Evolutionary conservation across 2,888 invertebrate species (phyloP).

Genomic region (Papilio gigon): DNA sequence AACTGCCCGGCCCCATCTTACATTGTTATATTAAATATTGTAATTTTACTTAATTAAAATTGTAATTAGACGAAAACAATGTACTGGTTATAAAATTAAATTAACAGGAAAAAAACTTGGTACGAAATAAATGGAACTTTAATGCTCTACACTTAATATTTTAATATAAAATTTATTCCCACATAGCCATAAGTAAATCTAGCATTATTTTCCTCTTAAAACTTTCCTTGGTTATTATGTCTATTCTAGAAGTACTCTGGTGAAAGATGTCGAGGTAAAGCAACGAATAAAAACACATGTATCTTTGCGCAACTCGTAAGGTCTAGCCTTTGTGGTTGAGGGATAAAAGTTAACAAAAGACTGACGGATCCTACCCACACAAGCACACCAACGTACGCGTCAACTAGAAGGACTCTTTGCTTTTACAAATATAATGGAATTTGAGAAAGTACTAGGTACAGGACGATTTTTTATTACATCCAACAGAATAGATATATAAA

Average conservation of each 20-base stretch:
- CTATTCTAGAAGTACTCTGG: not conserved
- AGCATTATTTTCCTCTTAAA: too few relatives aligned
- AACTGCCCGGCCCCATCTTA: not conserved
- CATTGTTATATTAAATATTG: not conserved
- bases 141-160: too few relatives aligned
- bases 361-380: slow-evolving; percentile 2
- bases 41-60: not conserved
- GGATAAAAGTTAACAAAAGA: slow-evolving; percentile 30
- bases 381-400: not conserved
- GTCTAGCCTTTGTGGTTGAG: slow-evolving; percentile 34
- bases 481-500: not conserved
- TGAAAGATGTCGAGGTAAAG: slow-evolving; percentile 3
- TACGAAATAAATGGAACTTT: too few relatives aligned
- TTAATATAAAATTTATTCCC: too few relatives aligned
- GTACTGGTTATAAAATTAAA: not conserved
- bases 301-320: slow-evolving; percentile 9
- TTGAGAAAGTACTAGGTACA: not conserved
- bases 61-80: not conserved
- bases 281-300: not conserved
- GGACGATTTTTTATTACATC: not conserved
- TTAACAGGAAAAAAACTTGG: not conserved
- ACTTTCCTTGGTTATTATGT: not conserved
- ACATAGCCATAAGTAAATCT: too few relatives aligned
- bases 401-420: slow-evolving; percentile 23
- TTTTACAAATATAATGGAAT: slow-evolving; percentile 26